Percentiles rank a stretch among this genome's conserved stretches.
These are phyloP conservation scores for Linepithema humile DNA, from an alignment of 1,140 invertebrate genomes.

Conservation along the genomic window DNA sequence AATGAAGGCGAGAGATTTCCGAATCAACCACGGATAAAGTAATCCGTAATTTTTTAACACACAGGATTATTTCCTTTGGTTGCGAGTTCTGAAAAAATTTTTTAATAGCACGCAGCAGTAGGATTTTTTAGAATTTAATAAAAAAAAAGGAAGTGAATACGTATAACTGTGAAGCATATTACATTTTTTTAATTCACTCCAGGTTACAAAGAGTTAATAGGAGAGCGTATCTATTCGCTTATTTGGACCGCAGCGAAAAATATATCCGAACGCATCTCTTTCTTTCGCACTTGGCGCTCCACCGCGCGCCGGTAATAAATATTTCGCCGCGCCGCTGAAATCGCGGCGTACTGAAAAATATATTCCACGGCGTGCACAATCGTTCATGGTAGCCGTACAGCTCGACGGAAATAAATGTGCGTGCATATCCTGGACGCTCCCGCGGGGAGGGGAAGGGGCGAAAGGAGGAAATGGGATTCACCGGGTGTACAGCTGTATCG, in stretches of 20 bases:
- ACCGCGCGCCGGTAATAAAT: constrained; percentile 12
- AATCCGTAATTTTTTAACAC: background rate
- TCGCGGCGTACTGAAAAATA: constrained; percentile 63
- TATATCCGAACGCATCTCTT: constrained; percentile 32
- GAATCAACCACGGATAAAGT: background rate
- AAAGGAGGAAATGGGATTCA: constrained; percentile 68
- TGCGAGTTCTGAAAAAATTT: no score
- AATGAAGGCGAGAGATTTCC: background rate
- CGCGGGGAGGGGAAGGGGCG: constrained; percentile 26
- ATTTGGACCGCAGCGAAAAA: constrained; percentile 16
- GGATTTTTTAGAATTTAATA: no score
- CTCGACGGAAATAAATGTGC: constrained; percentile 70
- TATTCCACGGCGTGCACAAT: constrained; percentile 56
- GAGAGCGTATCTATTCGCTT: constrained; percentile 1
- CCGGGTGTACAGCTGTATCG: constrained; percentile 60
- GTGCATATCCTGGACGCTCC: constrained; percentile 56
- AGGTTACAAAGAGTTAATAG: background rate
- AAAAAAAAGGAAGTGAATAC: no score
- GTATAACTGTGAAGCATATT: no score
- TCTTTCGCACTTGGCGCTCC: background rate
- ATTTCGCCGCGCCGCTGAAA: constrained; percentile 42
- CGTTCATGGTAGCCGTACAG: constrained; percentile 62
- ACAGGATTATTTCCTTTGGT: no score
- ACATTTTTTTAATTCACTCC: no score
- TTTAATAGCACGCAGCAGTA: no score